A percentile compares a stretch with the other conserved stretches of the same genome.
These are phyloP conservation scores for Champsocephalus gunnari DNA, from an alignment of 2,797 vertebrate species.

Conservation along the genomic window DNA sequence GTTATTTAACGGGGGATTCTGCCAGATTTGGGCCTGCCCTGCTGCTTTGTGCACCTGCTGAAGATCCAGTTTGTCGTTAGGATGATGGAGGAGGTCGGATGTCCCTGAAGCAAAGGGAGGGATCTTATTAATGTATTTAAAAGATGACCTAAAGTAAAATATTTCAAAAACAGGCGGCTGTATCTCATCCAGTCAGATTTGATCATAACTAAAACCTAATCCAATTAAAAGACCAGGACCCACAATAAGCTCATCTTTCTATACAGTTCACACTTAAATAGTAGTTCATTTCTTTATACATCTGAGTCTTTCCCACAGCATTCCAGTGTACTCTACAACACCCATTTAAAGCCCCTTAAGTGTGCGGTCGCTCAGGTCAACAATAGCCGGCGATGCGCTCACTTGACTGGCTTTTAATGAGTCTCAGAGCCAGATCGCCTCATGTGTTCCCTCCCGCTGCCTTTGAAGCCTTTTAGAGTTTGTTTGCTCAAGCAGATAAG, in stretches of 20 bases:
- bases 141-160: neutral
- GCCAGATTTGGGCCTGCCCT: slow-evolving; percentile 41
- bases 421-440: slow-evolving; percentile 43
- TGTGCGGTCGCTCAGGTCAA: slow-evolving; percentile 42
- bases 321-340: neutral
- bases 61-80: slow-evolving; percentile 42
- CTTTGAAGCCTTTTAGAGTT: slow-evolving; percentile 76
- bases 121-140: too few species aligned
- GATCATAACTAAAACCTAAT: neutral
- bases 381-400: slow-evolving; percentile 33
- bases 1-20: slow-evolving; percentile 53
- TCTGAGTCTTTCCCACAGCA: slow-evolving; percentile 1
- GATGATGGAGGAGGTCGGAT: slow-evolving; percentile 45
- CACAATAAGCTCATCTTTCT: too few species aligned
- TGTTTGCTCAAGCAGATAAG: slow-evolving; percentile 84
- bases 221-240: too few species aligned
- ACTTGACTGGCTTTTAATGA: slow-evolving; percentile 38
- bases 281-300: neutral
- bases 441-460: slow-evolving; percentile 46
- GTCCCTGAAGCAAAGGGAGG: neutral
- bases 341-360: slow-evolving; percentile 21
- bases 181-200: neutral
- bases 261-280: neutral
- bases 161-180: neutral
- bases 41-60: slow-evolving; percentile 71